Evolutionary conservation across 2,797 vertebrate species (phyloP), one percentile per base, ranked within the genome.

Genomic region (Dromococcyx pavoninus): DNA sequence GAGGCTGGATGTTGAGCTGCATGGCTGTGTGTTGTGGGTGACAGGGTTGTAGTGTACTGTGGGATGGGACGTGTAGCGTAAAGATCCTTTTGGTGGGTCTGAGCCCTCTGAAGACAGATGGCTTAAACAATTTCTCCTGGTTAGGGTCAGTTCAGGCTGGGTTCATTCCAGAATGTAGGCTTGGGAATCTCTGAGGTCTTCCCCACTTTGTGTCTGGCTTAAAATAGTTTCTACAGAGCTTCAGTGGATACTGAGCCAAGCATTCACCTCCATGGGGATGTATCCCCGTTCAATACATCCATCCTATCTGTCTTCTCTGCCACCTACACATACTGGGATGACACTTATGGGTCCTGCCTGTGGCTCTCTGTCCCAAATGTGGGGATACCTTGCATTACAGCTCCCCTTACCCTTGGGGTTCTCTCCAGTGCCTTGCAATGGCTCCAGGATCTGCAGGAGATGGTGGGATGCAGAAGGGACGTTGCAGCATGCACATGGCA

Each of bases 401-500:
- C 10, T 46, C 11, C 32, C 5, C 30, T 41, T 22, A 7, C 3
- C 11, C 46, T 17, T 37, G 17, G 28, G n/a, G 25, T 61, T 41
- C 53, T 37, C 43, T 75, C 25, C 16, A 35, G 32, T 28, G 11
- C 37, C 25, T 86, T 61, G 17, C 32, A 69, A 9, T 7, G 54
- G 10, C 33, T 30, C 13, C 0, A 1, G 64, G 16, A 4, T 57
- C 41, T 50, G 28, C 57, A 43, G 12, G 21, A 13, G 10, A 27
- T 18, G 14, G 15, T 60, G 48, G 44, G 44, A 39, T 33, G n/a
- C 7, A 15, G 30, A 60, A 46, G 28, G 65, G 33, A 56, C 18
- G 53, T 35, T 3, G 2, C 46, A 69, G 23, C 3, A 0, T 12
- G 8, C 12, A 28, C 33, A 7, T 4, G 12, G 27, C 14, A 24